Base-by-base conservation (phyloP, 2,888 invertebrate genomes). In the Microctonus aethiopoides region DNA sequence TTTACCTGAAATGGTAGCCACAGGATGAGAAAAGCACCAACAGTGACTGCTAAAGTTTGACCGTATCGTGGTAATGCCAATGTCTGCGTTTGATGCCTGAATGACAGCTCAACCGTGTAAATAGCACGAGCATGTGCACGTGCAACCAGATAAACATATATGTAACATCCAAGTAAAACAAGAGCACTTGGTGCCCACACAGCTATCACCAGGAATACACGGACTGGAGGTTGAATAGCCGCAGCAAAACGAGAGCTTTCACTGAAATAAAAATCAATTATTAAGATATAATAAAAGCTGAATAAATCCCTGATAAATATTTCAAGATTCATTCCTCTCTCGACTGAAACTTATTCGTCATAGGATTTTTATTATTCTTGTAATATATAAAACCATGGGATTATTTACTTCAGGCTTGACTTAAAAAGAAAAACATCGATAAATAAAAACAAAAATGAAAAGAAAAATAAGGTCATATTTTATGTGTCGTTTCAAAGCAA, bases 121-220 rank as follows among this genome's bases (percentile, higher is more conserved):
- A 91, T 91, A 46, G 91, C 91, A 57, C 90, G 85, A 13, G 91
- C 91, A 77, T 91, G 91, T 70, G 89, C 89, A 70, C 91, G 84
- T 11, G 91, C 91, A 34, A 91, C 89, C 70, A 89, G 86, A 81
- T 90, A 91, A 72, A 91, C 90, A 85, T 91, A 91, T 75, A 89
- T 88, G 83, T 91, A 91, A 81, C 91, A 91, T 54, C 89, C 87
- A 56, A 91, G 83, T 10, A 91, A 87, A 29, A 90, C 87, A 41
- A 89, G 78, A 13, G 90, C 89, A 74, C 90, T 89, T 4, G 91
- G 91, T 29, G 89, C 89, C 86, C 91, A 91, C 54, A 91, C 89
- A 26, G 89, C 89, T 75, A 88, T 87, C 72, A 90, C 89, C 83
- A 90, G 87, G 78, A 90, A 89, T 71, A 90, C 86, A 74, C 90